phyloP scores from a whole-genome alignment of 1,140 invertebrate genomes.

The Solenopsis fugax region DNA sequence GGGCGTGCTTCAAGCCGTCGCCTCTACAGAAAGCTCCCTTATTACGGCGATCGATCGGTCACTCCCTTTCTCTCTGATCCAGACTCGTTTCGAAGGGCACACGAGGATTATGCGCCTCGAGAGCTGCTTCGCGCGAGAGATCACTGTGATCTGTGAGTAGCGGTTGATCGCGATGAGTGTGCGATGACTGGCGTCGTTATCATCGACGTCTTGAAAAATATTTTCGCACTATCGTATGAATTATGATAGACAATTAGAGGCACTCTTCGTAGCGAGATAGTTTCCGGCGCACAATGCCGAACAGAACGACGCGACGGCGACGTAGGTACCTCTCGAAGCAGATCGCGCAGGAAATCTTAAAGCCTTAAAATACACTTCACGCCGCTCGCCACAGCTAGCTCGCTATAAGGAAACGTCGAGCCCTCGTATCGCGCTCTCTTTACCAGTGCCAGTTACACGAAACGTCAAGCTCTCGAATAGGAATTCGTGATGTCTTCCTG shows the following conservation, averaged over 20 bases:
- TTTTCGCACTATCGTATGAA: not conserved
- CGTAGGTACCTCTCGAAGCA: slow-evolving; percentile 62
- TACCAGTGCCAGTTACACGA: not conserved
- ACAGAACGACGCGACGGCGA: too few species aligned
- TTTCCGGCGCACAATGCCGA: not conserved
- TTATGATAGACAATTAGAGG: slow-evolving; percentile 33
- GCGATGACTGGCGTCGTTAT: not conserved
- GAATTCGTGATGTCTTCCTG: not conserved
- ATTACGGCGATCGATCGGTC: slow-evolving; percentile 73
- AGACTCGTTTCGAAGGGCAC: slow-evolving; percentile 12
- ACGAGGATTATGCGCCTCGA: slow-evolving; percentile 20
- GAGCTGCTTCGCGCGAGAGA: not conserved
- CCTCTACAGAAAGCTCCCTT: slow-evolving; percentile 66
- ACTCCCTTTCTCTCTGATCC: slow-evolving; percentile 45
- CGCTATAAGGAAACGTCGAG: slow-evolving; percentile 7
- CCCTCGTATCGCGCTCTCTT: not conserved
- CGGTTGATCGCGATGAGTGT: not conserved
- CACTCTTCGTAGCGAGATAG: slow-evolving; percentile 42
- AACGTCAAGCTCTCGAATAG: not conserved
- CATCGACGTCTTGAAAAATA: not conserved
- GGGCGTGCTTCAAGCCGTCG: slow-evolving; percentile 47
- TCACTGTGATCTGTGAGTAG: not conserved
- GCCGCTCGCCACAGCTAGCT: not conserved
- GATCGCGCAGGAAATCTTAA: slow-evolving; percentile 48
- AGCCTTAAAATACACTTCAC: slow-evolving; percentile 5